Percentiles rank a stretch among this genome's conserved stretches.
phyloP scores from a whole-genome alignment of 2,113 vertebrate genomes.

The Petroica traversi region DNA sequence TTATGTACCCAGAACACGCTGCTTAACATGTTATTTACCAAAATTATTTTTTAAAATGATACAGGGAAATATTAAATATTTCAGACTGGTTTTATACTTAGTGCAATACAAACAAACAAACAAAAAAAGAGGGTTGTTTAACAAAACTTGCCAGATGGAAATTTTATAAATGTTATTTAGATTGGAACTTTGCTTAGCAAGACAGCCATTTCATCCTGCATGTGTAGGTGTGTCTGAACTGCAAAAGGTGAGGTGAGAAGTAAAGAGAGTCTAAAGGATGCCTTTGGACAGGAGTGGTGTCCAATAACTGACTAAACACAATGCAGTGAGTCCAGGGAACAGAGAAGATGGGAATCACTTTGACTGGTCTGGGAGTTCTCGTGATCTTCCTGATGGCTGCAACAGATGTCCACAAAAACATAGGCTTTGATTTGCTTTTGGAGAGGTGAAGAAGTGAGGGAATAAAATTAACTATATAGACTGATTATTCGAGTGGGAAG shows the following conservation, averaged over 20 bases:
- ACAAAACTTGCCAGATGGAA: neutral
- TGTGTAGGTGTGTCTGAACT: neutral
- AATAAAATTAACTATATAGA: neutral
- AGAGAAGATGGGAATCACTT: neutral
- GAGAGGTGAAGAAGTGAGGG: neutral
- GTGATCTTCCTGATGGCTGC: neutral
- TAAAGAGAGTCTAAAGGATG: neutral
- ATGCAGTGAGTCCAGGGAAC: neutral
- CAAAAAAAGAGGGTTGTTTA: neutral
- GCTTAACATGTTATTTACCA: neutral
- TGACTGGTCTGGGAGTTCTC: neutral
- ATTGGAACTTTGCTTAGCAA: neutral
- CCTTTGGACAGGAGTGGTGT: neutral
- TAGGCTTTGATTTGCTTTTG: neutral
- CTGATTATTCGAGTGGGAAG: neutral
- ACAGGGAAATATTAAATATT: neutral
- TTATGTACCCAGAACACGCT: neutral
- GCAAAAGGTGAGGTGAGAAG: neutral
- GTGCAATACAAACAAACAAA: neutral
- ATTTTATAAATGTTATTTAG: neutral
- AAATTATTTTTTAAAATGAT: neutral
- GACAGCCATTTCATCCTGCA: neutral
- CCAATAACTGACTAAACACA: neutral
- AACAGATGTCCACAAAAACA: neutral
- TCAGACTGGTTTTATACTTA: neutral